These are phyloP conservation scores for Coenobita brevimanus DNA, from an alignment of 1,140 invertebrate genomes.

Conservation along the genomic window DNA sequence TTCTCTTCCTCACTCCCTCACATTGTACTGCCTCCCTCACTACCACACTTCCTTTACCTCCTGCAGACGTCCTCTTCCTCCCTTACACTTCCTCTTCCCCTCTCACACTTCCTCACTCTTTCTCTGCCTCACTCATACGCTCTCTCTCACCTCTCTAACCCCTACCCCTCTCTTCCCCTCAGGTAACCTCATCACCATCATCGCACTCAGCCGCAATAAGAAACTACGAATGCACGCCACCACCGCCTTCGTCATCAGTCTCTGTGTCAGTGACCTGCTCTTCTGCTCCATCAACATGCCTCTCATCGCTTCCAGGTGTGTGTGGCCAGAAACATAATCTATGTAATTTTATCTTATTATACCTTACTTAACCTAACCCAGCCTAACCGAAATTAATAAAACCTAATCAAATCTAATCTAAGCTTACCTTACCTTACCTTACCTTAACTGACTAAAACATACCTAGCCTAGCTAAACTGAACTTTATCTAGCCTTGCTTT, in stretches of 20 bases:
- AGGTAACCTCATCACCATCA: constrained; percentile 88
- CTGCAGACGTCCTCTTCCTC: neutral
- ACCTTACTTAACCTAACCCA: too few species aligned
- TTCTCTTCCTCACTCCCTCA: neutral
- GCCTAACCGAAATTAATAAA: too few species aligned
- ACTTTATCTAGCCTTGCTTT: too few species aligned
- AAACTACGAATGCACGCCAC: constrained; percentile 87
- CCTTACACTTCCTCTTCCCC: neutral
- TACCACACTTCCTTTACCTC: neutral
- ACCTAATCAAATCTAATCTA: too few species aligned
- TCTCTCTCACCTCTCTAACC: neutral
- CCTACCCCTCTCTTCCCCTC: constrained; percentile 68
- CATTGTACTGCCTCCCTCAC: neutral
- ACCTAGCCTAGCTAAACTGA: too few species aligned
- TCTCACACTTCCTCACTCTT: neutral
- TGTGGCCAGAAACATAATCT: constrained; percentile 66
- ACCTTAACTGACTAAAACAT: neutral
- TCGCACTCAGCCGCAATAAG: constrained; percentile 83
- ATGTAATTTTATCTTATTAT: too few species aligned
- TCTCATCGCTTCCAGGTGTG: constrained; percentile 80
- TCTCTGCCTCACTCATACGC: neutral
- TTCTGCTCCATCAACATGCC: constrained; percentile 90
- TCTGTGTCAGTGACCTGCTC: constrained; percentile 88
- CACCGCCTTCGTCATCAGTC: constrained; percentile 89
- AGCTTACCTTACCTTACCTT: too few species aligned